Evolutionary conservation across 2,888 invertebrate species (phyloP), one percentile per base, ranked within the genome.

Genomic region (Megamerina dolium): DNA sequence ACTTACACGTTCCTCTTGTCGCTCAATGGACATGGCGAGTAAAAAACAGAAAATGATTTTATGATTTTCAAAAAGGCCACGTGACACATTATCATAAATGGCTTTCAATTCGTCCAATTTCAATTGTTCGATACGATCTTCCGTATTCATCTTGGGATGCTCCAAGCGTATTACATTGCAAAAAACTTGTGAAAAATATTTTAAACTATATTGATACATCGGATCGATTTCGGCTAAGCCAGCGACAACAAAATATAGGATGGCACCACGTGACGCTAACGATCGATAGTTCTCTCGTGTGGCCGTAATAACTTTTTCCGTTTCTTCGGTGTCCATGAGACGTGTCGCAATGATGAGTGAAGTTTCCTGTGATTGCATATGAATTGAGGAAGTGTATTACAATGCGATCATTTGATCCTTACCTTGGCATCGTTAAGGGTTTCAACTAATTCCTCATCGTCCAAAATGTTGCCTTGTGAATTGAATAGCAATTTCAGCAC

Each of bases 161-260:
- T 85, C 85, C 32, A 77, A 78, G 49, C 84, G 83, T 52, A 92
- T 88, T 0, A 91, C 90, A 52, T 77, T 76, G 58, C 84, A 86
- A 60, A 93, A 87, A 2, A 93, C 80, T 46, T 68, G 60, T 1
- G 80, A 87, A 63, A 93, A 94, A 74, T 92, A 93, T 58, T 87
- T 90, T 27, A 94, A 74, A 0, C 92, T 93, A 72, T 87, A 94
- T 72, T 95, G 94, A 70, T 95, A 95, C 94, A 94, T 94, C 0
- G 92, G 89, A 70, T 95, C 93, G 45, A 95, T 87, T 58, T 90
- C 87, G 0, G 89, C 85, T 14, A 95, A 74, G 62, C 85, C 84
- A 0, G 90, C 86, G 3, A 94, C 88, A 0, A 91, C 89, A 68
- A 94, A 94, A 70, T 90, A 95, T 4, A 95, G 73, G 14, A 90